Base-by-base conservation (phyloP, 2,797 vertebrate species). In the Paedocypris micromegethes region DNA sequence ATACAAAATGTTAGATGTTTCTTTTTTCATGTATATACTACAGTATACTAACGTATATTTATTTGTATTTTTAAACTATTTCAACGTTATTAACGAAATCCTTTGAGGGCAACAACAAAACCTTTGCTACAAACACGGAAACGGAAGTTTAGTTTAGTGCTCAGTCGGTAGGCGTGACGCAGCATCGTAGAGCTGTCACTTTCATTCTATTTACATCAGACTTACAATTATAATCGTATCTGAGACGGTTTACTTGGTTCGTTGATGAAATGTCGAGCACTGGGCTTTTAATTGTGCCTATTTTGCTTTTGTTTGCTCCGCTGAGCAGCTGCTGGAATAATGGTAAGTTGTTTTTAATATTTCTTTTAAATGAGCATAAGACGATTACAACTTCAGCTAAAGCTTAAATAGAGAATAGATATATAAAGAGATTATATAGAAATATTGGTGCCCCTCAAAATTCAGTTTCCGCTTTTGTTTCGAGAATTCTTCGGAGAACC, bases 271-370 rank as follows among this genome's bases (percentile, higher is more conserved):
- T 40, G 54, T 44, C 23, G 4, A 78, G 78, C 77, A 39, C 39
- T 2, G n/a, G 3, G 3, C 4, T 72, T 4, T 0, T 77, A 3
- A 2, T 61, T 2, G 9, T 55, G 4, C 4, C 65, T n/a, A 3
- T 82, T 4, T 62, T 5, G 2, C 2, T 80, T 9, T 2, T 80
- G 54, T 39, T 79, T 8, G n/a, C 75, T n/a, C 72, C 69, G 38
- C 47, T 40, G 37, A 42, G 72, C 54, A 9, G 1, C 5, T 74
- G 80, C 40, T 86, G 83, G 83, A 75, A 81, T 55, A 75, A 82
- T 67, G 84, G 85, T 86, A 65, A 6, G 73, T 40, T 39, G 6
- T 0, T 0, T 62, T 73, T 39, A 3, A 9, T 8, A 3, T 57
- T 1, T 39, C 7, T 40, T 1, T 5, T 42, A n/a, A 8, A 44